Evolutionary conservation across 2,113 vertebrate species (phyloP), one percentile per base, ranked within the genome.

Genomic region (Gorsachius goisagi): DNA sequence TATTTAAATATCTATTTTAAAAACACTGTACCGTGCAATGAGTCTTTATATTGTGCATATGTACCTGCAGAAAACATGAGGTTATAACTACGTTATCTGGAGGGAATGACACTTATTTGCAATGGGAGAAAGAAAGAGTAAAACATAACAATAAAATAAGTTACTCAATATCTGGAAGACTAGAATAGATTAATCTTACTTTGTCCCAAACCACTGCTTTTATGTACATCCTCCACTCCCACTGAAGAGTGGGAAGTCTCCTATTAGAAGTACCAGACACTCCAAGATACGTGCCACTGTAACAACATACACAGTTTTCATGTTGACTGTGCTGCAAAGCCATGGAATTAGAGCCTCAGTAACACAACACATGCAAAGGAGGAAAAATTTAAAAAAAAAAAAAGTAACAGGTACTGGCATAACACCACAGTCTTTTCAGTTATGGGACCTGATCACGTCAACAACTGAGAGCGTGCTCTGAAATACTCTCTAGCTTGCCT

Each of bases 91-190:
- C 8, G 5, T 89, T 68, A 92, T 82, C 68, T 94, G 93, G 89
- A 90, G 91, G 93, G 84, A 96, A 97, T 85, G 93, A 97, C 89
- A 86, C 91, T 97, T 95, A 84, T 47, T 97, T 92, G 96, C 73
- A 84, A 47, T 73, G 91, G 90, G 87, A 94, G 73, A 95, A 91
- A 95, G 80, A 96, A 95, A 89, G 49, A 97, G 73, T 87, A 97
- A 91, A 95, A 98, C 96, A 56, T 93, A 68, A 33, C 90, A 97
- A 96, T 90, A 94, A 95, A 93, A 95, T 80, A 97, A 88, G 95
- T 96, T 94, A 92, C 71, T 97, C 22, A 94, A 63, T 95, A 98
- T 96, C 95, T 93, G 96, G 97, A 98, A 98, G 97, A 97, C 97
- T 96, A 94, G 92, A 88, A 88, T 94, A 96, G 95, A 94, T 90